These are phyloP conservation scores for Gephyroberyx darwinii DNA, from an alignment of 2,797 vertebrate genomes.

Conservation along the genomic window DNA sequence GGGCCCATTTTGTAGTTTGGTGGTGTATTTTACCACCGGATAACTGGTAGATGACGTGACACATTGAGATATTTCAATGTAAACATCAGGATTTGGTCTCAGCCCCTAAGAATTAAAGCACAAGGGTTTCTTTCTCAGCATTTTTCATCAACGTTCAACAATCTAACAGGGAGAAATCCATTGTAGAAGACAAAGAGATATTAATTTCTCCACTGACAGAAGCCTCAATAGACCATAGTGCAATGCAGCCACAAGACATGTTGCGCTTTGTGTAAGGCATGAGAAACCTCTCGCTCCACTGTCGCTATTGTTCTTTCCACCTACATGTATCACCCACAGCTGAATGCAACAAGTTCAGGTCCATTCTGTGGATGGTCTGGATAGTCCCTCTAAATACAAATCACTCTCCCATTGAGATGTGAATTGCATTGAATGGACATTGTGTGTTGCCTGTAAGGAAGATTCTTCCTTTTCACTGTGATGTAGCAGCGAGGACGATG, in stretches of 20 bases:
- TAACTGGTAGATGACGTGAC: too few relatives aligned
- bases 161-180: conserved; percentile 19
- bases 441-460: too few relatives aligned
- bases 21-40: too few relatives aligned
- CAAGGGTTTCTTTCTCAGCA: conserved; percentile 11
- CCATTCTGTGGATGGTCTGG: conserved; percentile 2
- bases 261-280: not conserved
- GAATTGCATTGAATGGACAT: too few relatives aligned
- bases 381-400: too few relatives aligned
- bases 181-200: conserved; percentile 3
- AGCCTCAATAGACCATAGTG: not conserved
- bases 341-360: conserved; percentile 46
- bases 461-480: too few relatives aligned
- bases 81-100: too few relatives aligned
- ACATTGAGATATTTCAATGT: too few relatives aligned
- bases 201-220: conserved; percentile 1
- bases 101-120: too few relatives aligned
- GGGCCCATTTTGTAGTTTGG: too few relatives aligned
- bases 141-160: conserved; percentile 5
- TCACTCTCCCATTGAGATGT: too few relatives aligned
- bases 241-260: conserved; percentile 35
- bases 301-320: conserved; percentile 21
- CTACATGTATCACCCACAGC: conserved; percentile 26
- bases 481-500: too few relatives aligned
- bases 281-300: conserved; percentile 35